Evolutionary conservation across 2,888 invertebrate genomes (phyloP).

Genomic region (Acanthococcus lagerstroemiae): DNA sequence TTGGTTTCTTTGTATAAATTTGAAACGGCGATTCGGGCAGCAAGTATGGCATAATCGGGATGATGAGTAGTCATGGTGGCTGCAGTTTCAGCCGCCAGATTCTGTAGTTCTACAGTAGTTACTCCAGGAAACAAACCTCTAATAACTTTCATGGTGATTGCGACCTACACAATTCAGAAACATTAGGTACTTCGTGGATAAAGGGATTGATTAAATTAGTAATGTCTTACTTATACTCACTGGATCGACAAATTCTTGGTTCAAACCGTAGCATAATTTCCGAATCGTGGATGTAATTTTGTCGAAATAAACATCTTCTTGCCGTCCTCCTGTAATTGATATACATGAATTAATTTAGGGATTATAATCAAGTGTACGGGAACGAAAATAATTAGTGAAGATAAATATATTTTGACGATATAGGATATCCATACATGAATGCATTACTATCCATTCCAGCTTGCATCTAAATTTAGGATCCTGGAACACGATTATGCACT

Average conservation of each 20-base stretch:
- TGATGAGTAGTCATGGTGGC: constrained; percentile 95
- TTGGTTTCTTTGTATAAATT: constrained; percentile 98
- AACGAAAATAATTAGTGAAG: too few relatives aligned
- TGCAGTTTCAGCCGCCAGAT: constrained; percentile 96
- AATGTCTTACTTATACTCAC: constrained; percentile 54
- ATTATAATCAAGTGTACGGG: too few relatives aligned
- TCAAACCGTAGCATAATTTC: constrained; percentile 89
- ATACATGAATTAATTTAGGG: too few relatives aligned
- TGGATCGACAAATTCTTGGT: constrained; percentile 93
- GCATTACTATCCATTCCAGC: too few relatives aligned
- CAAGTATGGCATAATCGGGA: constrained; percentile 87
- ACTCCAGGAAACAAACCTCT: constrained; percentile 92
- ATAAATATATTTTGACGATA: too few relatives aligned
- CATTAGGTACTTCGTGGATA: background rate
- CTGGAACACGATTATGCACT: too few relatives aligned
- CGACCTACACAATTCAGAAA: constrained; percentile 53
- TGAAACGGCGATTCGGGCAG: constrained; percentile 86
- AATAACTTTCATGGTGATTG: constrained; percentile 84
- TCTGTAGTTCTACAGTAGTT: constrained; percentile 92
- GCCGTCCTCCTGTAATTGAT: constrained; percentile 80
- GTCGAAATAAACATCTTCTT: constrained; percentile 89
- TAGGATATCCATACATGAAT: too few relatives aligned
- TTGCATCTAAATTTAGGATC: too few relatives aligned
- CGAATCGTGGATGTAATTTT: constrained; percentile 95
- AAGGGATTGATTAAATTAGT: background rate